Conservation (phyloP, 1,140 invertebrate species). For the Drosophila suzukii region DNA sequence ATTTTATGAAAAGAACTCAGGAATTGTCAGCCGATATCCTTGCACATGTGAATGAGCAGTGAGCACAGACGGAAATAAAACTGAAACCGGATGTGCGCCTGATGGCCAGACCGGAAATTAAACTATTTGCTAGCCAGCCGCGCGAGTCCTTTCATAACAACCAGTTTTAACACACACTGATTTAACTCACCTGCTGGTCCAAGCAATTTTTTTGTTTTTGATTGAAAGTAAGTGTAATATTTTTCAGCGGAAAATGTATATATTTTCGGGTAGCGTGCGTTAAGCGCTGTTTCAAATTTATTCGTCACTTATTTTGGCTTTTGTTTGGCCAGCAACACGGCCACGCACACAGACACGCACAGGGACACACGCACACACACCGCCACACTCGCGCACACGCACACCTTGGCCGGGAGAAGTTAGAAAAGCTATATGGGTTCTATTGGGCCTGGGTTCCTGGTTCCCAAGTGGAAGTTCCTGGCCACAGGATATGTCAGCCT, state of each 20-base stretch:
- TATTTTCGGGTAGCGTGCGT: slow-evolving; percentile 31
- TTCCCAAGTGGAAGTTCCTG: slow-evolving; percentile 3
- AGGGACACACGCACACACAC: slow-evolving; percentile 1
- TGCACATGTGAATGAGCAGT: slow-evolving; percentile 36
- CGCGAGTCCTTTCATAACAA: slow-evolving; percentile 31
- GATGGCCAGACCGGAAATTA: slow-evolving; percentile 75
- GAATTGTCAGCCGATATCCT: neutral
- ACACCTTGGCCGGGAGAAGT: slow-evolving; percentile 50
- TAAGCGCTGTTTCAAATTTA: slow-evolving; percentile 12
- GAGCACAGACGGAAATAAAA: slow-evolving; percentile 67
- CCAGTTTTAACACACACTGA: slow-evolving; percentile 17
- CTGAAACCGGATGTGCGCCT: slow-evolving; percentile 76
- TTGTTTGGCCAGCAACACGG: slow-evolving; percentile 26
- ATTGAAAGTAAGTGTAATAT: neutral
- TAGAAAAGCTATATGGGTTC: slow-evolving; percentile 29
- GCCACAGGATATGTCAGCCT: slow-evolving; percentile 56
- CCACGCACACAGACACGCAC: slow-evolving; percentile 17
- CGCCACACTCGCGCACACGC: slow-evolving; percentile 30
- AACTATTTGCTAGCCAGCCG: slow-evolving; percentile 74
- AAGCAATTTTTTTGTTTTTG: neutral
- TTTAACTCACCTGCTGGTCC: slow-evolving; percentile 21
- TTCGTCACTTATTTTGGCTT: slow-evolving; percentile 29
- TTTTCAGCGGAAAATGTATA: neutral
- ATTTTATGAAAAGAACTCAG: slow-evolving; percentile 18
- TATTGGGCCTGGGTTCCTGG: slow-evolving; percentile 11